phyloP scores from a whole-genome alignment of 2,888 invertebrate genomes.

The Monoplex corrugatus region DNA sequence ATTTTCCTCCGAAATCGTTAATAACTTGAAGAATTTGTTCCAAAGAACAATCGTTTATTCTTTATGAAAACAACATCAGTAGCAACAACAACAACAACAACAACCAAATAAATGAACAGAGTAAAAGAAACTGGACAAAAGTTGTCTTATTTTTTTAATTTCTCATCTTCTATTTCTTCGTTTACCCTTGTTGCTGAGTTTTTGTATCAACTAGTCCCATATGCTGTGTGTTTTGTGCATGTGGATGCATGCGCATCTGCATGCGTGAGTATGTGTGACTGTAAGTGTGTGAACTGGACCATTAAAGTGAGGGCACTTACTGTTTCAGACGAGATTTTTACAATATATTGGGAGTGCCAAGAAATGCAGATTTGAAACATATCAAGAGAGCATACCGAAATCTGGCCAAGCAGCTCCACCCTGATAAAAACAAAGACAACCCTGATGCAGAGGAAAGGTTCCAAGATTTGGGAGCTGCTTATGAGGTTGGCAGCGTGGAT shows the following conservation, averaged over 20 bases:
- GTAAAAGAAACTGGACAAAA: no score
- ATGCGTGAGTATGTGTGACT: not conserved
- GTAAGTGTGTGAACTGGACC: not conserved
- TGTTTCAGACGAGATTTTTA: constrained; percentile 93
- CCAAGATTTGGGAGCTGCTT: constrained; percentile 97
- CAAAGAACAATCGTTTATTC: no score
- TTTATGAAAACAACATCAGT: no score
- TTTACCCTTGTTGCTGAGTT: no score
- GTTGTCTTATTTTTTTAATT: no score
- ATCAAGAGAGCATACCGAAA: constrained; percentile 98
- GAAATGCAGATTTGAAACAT: constrained; percentile 93
- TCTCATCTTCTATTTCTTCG: no score
- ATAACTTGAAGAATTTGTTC: no score
- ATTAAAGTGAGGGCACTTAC: not conserved
- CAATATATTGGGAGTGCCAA: constrained; percentile 92
- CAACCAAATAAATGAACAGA: no score
- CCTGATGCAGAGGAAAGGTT: constrained; percentile 96
- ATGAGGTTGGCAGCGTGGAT: constrained; percentile 86
- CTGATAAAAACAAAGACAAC: constrained; percentile 98
- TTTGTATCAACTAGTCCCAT: no score
- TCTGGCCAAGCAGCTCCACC: constrained; percentile 97
- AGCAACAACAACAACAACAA: no score
- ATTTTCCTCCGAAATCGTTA: no score
- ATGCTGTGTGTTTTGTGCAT: not conserved
- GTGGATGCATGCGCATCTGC: not conserved